Percentiles rank a stretch among this genome's conserved stretches.
Evolutionary conservation across 1,140 invertebrate species (phyloP).

Genomic region (Pogonomyrmex barbatus): DNA sequence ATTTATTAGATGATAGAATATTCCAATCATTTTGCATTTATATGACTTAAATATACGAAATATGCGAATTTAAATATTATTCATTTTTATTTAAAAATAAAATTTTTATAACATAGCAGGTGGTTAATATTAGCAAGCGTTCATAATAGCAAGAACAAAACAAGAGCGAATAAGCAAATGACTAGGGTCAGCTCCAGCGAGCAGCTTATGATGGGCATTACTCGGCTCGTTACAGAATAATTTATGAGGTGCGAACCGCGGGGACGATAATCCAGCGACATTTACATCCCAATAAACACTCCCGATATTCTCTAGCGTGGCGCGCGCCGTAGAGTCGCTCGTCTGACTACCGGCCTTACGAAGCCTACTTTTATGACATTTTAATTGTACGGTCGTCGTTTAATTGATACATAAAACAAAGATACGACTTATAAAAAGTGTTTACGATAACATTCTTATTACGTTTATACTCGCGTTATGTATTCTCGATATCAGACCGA

Average conservation of each 20-base stretch:
- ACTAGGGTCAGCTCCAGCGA: conserved; percentile 73
- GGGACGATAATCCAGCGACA: conserved; percentile 86
- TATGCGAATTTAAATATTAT: background rate
- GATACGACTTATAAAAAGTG: conserved; percentile 79
- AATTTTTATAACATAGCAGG: conserved; percentile 51
- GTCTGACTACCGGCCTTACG: conserved; percentile 29
- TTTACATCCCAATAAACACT: conserved; percentile 87
- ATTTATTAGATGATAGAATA: background rate
- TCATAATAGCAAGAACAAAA: conserved; percentile 75
- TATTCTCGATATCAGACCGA: conserved; percentile 59
- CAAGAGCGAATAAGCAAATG: conserved; percentile 75
- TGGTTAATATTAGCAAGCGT: conserved; percentile 77
- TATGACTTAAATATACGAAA: background rate
- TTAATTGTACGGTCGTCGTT: conserved; percentile 83
- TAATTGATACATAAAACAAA: conserved; percentile 83
- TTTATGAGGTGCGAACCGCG: conserved; percentile 86
- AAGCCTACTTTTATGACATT: conserved; percentile 82
- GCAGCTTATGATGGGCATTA: conserved; percentile 86
- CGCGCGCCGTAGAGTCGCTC: conserved; percentile 69
- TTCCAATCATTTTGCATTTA: background rate
- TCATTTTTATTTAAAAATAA: background rate
- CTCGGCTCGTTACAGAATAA: conserved; percentile 86
- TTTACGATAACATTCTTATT: conserved; percentile 78
- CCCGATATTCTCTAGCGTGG: conserved; percentile 77
- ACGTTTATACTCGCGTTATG: conserved; percentile 42